Evolutionary conservation across 2,888 invertebrate genomes (phyloP).

Genomic region (Melinaea menophilus): DNA sequence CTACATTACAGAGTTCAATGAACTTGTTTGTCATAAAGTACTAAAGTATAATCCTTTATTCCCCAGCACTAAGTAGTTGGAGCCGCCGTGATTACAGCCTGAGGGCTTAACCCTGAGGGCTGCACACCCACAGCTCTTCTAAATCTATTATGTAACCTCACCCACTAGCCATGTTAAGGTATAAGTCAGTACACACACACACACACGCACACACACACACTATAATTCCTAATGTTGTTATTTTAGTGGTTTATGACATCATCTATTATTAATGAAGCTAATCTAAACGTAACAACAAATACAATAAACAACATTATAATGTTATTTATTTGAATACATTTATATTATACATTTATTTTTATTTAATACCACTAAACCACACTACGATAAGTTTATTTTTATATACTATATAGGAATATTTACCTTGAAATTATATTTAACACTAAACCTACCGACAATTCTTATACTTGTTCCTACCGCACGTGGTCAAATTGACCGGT

Average conservation of each 20-base stretch:
- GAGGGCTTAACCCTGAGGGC: slow-evolving; percentile 1
- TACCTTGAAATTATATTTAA: neutral
- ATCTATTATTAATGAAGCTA: neutral
- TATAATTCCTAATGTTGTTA: too few species aligned
- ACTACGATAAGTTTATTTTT: neutral
- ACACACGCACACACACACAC: too few species aligned
- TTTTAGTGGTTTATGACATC: neutral
- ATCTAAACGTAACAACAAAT: neutral
- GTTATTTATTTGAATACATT: neutral
- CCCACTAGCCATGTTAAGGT: neutral
- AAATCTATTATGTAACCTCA: neutral
- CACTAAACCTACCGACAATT: too few species aligned
- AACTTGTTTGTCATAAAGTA: neutral
- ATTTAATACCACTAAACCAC: too few species aligned
- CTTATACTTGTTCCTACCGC: too few species aligned
- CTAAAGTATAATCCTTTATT: slow-evolving; percentile 2
- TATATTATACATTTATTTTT: too few species aligned
- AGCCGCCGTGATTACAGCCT: slow-evolving; percentile 4
- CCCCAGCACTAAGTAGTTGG: neutral
- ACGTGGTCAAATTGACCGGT: too few species aligned
- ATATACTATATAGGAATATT: neutral
- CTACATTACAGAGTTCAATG: neutral
- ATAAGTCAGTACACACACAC: neutral
- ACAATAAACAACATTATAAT: neutral
- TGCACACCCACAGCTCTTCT: slow-evolving; percentile 1